Percentiles rank a stretch among this genome's conserved stretches.
phyloP scores from a whole-genome alignment of 2,113 vertebrate species.

The Excalfactoria chinensis region DNA sequence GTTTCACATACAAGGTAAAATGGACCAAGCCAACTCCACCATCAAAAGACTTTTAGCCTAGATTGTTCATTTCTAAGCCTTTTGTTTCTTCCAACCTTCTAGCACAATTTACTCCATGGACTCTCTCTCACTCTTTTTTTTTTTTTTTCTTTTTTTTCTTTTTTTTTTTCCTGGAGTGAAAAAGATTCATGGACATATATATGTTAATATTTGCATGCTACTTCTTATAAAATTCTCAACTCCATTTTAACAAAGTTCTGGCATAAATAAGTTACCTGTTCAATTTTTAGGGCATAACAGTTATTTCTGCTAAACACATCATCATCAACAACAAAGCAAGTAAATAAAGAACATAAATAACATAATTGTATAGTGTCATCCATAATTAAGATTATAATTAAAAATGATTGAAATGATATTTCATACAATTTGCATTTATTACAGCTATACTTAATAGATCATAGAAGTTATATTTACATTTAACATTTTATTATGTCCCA shows the following conservation, averaged over 20 bases:
- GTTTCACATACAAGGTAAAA: not conserved
- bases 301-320: not conserved
- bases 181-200: not conserved
- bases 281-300: not conserved
- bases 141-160: too few relatives aligned
- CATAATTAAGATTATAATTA: fast-evolving
- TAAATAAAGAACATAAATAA: not conserved
- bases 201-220: not conserved
- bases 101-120: not conserved
- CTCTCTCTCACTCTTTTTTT: not conserved
- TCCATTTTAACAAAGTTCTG: not conserved
- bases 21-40: not conserved
- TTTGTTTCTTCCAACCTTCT: not conserved
- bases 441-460: fast-evolving
- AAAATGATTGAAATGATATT: not conserved
- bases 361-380: not conserved
- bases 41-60: not conserved
- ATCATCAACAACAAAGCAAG: not conserved
- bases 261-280: not conserved
- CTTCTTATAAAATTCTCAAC: not conserved
- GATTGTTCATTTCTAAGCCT: not conserved
- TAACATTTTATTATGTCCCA: not conserved
- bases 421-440: not conserved
- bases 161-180: not conserved
- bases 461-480: not conserved